Evolutionary conservation across 2,113 vertebrate species (phyloP), one percentile per base, ranked within the genome.

Genomic region (Theropithecus gelada): DNA sequence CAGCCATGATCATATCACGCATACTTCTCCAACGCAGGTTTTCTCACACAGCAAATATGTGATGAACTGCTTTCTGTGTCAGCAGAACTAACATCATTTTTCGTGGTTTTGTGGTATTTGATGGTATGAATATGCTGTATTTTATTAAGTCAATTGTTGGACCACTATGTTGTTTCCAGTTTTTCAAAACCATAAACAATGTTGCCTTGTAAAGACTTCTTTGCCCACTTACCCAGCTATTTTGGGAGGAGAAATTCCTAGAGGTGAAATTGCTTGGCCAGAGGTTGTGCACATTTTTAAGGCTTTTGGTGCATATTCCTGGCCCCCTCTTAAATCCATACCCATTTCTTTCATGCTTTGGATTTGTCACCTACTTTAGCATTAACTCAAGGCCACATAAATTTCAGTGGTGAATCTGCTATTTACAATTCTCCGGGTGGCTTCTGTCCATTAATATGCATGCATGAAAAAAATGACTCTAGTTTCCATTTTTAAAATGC

Each of bases 361-460:
- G n/a, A 70, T 83, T 38, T 45, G 35, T 64, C 22, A 66, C 48
- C 70, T 40, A 73, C n/a, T 73, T 88, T 17, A 88, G 57, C 72
- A 50, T 85, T 38, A 91, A 70, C 72, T 95, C 43, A 70, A 76
- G 87, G 88, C 95, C 88, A 90, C 81, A 52, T 40, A 87, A 30
- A 32, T 59, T 50, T 38, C 81, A 45, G 57, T 43, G 72, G 75
- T 73, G 86, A 88, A 25, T 55, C 94, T 95, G 88, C 66, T 90
- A 18, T 55, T 90, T 93, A 45, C 84, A 55, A 95, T 93, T 66
- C 94, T 89, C 83, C 5, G 12, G 68, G 50, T 50, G 50, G 70
- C 48, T 61, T 95, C 84, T 87, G 82, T 81, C 66, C 55, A 93
- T 95, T 95, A 88, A 80, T 81, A 84, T 66, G 88, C 52, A 84